Evolutionary conservation across 2,113 vertebrate species (phyloP), one percentile per base, ranked within the genome.

Genomic region (Phodopus roborovskii): DNA sequence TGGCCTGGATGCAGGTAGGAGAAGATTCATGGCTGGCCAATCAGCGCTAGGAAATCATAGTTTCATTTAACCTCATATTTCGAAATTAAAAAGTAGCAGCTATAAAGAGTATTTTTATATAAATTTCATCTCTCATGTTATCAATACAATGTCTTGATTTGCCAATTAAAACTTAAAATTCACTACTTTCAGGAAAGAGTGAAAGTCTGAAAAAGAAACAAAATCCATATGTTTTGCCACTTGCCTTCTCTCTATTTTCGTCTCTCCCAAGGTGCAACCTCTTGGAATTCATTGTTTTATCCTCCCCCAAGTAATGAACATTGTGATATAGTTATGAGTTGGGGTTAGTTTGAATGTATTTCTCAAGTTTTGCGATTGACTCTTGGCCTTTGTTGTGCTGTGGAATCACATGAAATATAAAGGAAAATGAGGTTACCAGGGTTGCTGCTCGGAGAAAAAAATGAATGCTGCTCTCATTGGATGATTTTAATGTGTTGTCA

Each of bases 191-290:
- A 48, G 10, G 26, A 12, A 39, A 78, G 56, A 87, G 5, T 64
- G 9, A 20, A 93, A 45, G 42, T 64, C 88, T 93, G 15, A 95
- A 79, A 9, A 64, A 84, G 20, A 95, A 78, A 64, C 62, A 92
- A 92, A 93, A 93, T 28, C 26, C 39, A 48, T 30, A 6, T 1
- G 39, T 0, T 48, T 60, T 2, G 28, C 24, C 0, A 42, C 0
- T 36, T 82, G 62, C 19, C 5, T 39, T 56, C 20, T 15, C 16
- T 68, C 0, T 39, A 0, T 24, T 62, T 11, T 53, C 11, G 11
- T 11, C 4, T 75, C 0, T 30, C 7, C 39, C 66, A 60, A 53
- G 68, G 86, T 66, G 26, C 5, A 88, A 73, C 20, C 58, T 45
- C 78, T 91, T 77, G 39, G 70, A 85, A 85, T 70, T 17, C 26